Conservation (phyloP, 1,140 invertebrate genomes). For the Drosophila kikkawai region DNA sequence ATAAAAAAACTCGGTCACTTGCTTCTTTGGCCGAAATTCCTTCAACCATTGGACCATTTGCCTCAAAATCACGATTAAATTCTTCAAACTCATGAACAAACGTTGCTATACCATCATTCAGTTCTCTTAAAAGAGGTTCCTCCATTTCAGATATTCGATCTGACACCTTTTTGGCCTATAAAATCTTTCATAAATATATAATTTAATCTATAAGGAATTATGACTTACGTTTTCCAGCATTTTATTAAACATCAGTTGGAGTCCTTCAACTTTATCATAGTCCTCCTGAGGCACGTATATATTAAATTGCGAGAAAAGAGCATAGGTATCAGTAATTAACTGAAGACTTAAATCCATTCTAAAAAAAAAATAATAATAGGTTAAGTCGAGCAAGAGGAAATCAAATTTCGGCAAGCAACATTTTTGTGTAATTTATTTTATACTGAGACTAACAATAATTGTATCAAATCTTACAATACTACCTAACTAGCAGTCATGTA, state of each 20-base stretch:
- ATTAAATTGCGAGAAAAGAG: slow-evolving; percentile 85
- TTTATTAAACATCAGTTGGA: slow-evolving; percentile 91
- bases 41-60: slow-evolving; percentile 92
- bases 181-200: not conserved
- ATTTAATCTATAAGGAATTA: slow-evolving; percentile 3
- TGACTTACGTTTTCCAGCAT: slow-evolving; percentile 89
- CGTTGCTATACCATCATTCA: slow-evolving; percentile 89
- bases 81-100: slow-evolving; percentile 89
- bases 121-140: slow-evolving; percentile 89
- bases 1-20: slow-evolving; percentile 91
- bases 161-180: slow-evolving; percentile 89
- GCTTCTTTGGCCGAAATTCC: slow-evolving; percentile 93
- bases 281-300: slow-evolving; percentile 92
- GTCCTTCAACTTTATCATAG: slow-evolving; percentile 90
- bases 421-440: no score
- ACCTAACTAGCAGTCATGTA: no score
- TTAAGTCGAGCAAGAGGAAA: no score
- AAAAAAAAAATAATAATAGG: not conserved
- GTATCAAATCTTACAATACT: no score
- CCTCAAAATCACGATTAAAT: slow-evolving; percentile 91
- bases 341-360: slow-evolving; percentile 13
- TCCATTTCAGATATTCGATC: slow-evolving; percentile 91
- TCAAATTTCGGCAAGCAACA: no score
- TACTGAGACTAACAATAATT: no score
- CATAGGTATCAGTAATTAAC: slow-evolving; percentile 10